Conservation (phyloP, 2,888 invertebrate species). For the Pheosia gnoma region DNA sequence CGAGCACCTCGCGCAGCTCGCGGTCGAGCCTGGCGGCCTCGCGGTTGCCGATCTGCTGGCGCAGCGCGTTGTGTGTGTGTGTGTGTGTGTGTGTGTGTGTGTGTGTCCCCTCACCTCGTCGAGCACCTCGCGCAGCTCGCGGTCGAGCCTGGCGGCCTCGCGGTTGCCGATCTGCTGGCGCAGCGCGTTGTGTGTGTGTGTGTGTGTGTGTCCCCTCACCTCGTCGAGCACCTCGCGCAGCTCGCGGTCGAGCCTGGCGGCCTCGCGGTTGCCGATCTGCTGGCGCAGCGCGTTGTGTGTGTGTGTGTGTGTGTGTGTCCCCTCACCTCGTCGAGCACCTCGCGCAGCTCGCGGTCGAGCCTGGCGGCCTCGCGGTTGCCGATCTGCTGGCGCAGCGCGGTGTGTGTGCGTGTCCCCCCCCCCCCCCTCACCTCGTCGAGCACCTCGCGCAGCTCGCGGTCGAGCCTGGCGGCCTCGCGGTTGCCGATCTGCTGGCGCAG, state of each 20-base stretch:
- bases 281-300: slow-evolving; percentile 93
- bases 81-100: too few relatives aligned
- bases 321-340: slow-evolving; percentile 87
- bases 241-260: slow-evolving; percentile 96
- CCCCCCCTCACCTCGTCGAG: slow-evolving; percentile 79
- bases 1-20: slow-evolving; percentile 96
- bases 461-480: slow-evolving; percentile 95
- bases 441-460: slow-evolving; percentile 98
- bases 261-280: slow-evolving; percentile 98
- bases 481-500: slow-evolving; percentile 98
- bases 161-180: slow-evolving; percentile 98
- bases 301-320: too few relatives aligned
- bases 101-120: slow-evolving; percentile 63
- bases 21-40: slow-evolving; percentile 97
- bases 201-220: slow-evolving; percentile 41
- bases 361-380: slow-evolving; percentile 97
- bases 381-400: slow-evolving; percentile 97
- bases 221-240: slow-evolving; percentile 94
- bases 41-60: slow-evolving; percentile 98
- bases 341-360: slow-evolving; percentile 97
- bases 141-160: slow-evolving; percentile 96
- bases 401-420: too few relatives aligned
- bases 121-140: slow-evolving; percentile 97
- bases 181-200: slow-evolving; percentile 88
- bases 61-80: slow-evolving; percentile 90